Evolutionary conservation across 2,113 vertebrate species (phyloP), one percentile per base, ranked within the genome.

Genomic region (Dicerorhinus sumatrensis): DNA sequence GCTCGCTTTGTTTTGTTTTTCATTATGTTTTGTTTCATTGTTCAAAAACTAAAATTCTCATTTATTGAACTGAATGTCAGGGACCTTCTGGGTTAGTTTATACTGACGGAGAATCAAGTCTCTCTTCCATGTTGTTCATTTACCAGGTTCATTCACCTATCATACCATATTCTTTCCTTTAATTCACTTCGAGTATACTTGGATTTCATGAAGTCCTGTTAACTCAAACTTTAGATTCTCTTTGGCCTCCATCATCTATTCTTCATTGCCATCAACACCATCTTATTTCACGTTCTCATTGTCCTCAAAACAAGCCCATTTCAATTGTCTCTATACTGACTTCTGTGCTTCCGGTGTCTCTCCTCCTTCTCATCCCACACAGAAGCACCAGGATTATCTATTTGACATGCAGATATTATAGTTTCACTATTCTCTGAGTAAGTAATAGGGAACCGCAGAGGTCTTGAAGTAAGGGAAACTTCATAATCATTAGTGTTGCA

Each of bases 401-500:
- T 23, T 20, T 89, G 79, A 89, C 31, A 89, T 70, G 60, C 69
- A 93, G 46, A 87, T 93, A 39, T 75, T 72, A 69, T 46, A 42
- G 27, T 69, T 94, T 92, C 65, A n/a, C 39, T 83, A 6, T 33
- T 17, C 46, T 93, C 48, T 93, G 69, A 75, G 48, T 94, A 86
- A 96, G 69, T 90, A 87, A 79, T 39, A 95, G 42, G 16, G 42
- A 73, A 81, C n/a, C 9, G 20, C 6, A 79, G 48, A 96, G 29
- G 8, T 56, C 51, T 80, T 62, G 48, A 91, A 72, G 42, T 69
- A 76, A 79, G 76, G 33, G 36, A 95, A 97, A 97, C 76, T 81
- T 75, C 31, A 63, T 42, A 27, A 77, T 60, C 63, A 89, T 51
- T 80, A 84, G 51, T n/a, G 48, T 65, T 91, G 5, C 72, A 91